A percentile compares a stretch with the other conserved stretches of the same genome.
Evolutionary conservation across 2,113 vertebrate species (phyloP).

Genomic region (Protobothrops flavoviridis): DNA sequence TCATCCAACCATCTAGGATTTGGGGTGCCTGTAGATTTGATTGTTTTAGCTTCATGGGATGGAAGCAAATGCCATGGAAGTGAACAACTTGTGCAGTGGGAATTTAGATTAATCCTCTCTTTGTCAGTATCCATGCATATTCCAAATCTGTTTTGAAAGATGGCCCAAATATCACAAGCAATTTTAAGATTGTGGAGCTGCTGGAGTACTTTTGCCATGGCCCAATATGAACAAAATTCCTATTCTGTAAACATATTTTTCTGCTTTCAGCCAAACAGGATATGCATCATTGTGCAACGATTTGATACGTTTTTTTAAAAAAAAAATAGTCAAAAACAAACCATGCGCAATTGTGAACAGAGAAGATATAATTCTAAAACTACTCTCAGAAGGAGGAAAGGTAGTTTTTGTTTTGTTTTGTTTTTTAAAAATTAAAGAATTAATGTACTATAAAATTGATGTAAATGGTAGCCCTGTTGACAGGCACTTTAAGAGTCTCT

Average conservation of each 20-base stretch:
- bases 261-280: background rate
- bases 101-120: background rate
- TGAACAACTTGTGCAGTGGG: background rate
- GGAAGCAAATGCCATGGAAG: background rate
- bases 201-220: background rate
- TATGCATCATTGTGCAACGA: background rate
- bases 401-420: background rate
- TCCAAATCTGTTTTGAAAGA: background rate
- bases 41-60: background rate
- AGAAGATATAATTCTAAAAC: background rate
- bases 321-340: background rate
- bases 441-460: slow-evolving; percentile 25
- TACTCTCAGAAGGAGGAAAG: background rate
- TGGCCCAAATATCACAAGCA: background rate
- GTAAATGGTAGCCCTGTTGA: slow-evolving; percentile 6
- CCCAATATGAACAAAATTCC: background rate
- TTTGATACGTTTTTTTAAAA: background rate
- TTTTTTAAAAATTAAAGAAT: slow-evolving; percentile 8
- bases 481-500: background rate
- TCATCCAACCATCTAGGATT: background rate
- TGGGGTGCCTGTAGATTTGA: background rate
- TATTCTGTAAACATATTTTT: background rate
- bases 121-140: background rate
- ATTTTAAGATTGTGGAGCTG: background rate
- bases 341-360: background rate